Evolutionary conservation across 2,888 invertebrate genomes (phyloP).

Genomic region (Orthonevra nobilis): DNA sequence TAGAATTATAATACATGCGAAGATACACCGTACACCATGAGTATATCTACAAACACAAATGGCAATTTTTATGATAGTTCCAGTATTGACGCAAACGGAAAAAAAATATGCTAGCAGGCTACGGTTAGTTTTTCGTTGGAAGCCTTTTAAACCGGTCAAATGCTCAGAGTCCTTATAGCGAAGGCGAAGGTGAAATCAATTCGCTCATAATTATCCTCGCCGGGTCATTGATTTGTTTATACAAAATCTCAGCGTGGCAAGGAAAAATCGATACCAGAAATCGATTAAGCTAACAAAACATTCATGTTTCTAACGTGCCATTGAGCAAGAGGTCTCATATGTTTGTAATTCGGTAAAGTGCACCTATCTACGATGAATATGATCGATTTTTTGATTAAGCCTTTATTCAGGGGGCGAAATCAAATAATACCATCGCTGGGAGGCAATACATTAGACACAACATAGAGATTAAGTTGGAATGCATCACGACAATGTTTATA

Average conservation of each 20-base stretch:
- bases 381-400: constrained; percentile 48
- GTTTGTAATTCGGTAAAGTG: constrained; percentile 23
- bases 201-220: not conserved
- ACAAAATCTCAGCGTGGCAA: not conserved
- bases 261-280: constrained; percentile 50
- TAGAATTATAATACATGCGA: constrained; percentile 18
- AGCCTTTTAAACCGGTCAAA: constrained; percentile 50
- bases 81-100: constrained; percentile 27
- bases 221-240: constrained; percentile 51
- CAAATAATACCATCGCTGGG: constrained; percentile 1
- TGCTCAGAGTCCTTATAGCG: not conserved
- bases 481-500: constrained; percentile 34
- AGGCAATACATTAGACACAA: not conserved
- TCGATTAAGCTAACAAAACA: constrained; percentile 32
- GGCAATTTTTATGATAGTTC: constrained; percentile 50
- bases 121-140: constrained; percentile 30
- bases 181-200: constrained; percentile 1
- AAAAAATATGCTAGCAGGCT: constrained; percentile 1
- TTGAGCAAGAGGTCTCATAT: constrained; percentile 10
- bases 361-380: constrained; percentile 14
- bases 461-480: not conserved
- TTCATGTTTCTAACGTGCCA: constrained; percentile 24
- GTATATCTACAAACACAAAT: constrained; percentile 40
- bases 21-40: not conserved
- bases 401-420: constrained; percentile 3